These are phyloP conservation scores for Euphydryas editha DNA, from an alignment of 2,888 invertebrate genomes.

Conservation along the genomic window DNA sequence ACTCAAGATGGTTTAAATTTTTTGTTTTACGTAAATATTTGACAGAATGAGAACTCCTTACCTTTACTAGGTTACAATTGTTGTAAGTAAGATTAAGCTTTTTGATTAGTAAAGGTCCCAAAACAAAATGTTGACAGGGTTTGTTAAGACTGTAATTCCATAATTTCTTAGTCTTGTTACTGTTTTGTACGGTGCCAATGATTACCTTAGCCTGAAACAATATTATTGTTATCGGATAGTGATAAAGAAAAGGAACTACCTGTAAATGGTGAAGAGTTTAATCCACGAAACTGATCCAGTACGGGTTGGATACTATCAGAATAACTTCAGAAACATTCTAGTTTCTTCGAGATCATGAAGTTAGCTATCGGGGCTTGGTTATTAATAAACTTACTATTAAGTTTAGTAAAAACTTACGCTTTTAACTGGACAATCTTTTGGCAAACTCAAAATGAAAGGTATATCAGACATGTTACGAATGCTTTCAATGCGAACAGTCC, in stretches of 20 bases:
- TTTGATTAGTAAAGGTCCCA: slow-evolving; percentile 63
- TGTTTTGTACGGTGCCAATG: slow-evolving; percentile 54
- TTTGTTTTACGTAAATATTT: background rate
- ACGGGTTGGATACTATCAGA: too few species aligned
- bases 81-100: slow-evolving; percentile 60
- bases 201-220: slow-evolving; percentile 62
- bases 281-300: too few species aligned
- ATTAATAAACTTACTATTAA: too few species aligned
- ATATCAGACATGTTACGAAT: slow-evolving; percentile 62
- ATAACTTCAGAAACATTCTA: too few species aligned
- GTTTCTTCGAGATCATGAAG: too few species aligned
- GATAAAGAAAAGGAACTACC: too few species aligned
- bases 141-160: slow-evolving; percentile 65
- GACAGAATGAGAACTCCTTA: slow-evolving; percentile 39
- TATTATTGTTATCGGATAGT: too few species aligned
- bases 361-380: too few species aligned
- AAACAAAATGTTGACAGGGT: slow-evolving; percentile 73
- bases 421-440: slow-evolving; percentile 62
- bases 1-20: background rate
- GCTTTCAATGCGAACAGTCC: slow-evolving; percentile 54
- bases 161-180: slow-evolving; percentile 62
- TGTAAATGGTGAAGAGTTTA: too few species aligned
- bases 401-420: slow-evolving; percentile 52
- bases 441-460: slow-evolving; percentile 59
- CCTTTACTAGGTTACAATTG: slow-evolving; percentile 67